These are phyloP conservation scores for Dyspetes luteomarginatus DNA, from an alignment of 2,888 invertebrate genomes.

Conservation along the genomic window DNA sequence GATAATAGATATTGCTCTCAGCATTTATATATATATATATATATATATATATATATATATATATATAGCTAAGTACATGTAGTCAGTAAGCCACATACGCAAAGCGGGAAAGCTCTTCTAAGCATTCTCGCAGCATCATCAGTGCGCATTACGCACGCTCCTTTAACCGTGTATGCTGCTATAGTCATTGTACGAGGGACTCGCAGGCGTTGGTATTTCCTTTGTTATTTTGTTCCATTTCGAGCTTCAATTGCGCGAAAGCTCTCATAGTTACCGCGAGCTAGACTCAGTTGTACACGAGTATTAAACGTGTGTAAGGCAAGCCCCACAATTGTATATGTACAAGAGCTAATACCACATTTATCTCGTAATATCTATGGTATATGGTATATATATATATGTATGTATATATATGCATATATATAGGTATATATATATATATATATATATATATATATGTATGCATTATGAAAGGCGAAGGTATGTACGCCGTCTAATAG, in stretches of 20 bases:
- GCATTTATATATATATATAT: neutral
- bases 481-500: neutral
- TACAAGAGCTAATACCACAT: neutral
- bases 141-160: conserved; percentile 38
- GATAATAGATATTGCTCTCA: conserved; percentile 23
- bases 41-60: neutral
- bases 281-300: conserved; percentile 25
- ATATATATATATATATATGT: neutral
- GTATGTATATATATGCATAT: neutral
- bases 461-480: neutral
- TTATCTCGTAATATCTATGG: neutral
- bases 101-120: conserved; percentile 16
- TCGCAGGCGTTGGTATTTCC: conserved; percentile 52
- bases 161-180: conserved; percentile 48
- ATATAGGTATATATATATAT: neutral
- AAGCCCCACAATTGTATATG: neutral
- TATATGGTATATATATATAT: neutral
- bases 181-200: conserved; percentile 62
- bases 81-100: neutral
- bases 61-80: conserved; percentile 22
- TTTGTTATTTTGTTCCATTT: conserved; percentile 75
- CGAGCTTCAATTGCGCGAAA: conserved; percentile 69
- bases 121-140: conserved; percentile 16
- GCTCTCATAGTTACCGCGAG: conserved; percentile 56
- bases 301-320: neutral